Conservation (phyloP, 2,888 invertebrate genomes). For the Hirtodrosophila cameraria region DNA sequence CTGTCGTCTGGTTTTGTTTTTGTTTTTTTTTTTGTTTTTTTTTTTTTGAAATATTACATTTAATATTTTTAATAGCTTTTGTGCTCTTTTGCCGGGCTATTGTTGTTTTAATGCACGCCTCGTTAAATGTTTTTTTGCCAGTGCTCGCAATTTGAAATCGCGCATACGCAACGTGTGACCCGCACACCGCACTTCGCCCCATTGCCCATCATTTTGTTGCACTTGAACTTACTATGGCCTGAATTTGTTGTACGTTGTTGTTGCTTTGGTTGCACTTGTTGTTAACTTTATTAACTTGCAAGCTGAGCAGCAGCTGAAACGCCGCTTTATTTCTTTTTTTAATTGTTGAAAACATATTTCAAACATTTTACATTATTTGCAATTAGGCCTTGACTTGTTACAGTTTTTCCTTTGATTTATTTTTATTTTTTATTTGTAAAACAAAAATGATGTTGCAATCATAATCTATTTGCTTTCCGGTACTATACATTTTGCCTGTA, state of each 20-base stretch:
- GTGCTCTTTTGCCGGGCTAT: slow-evolving; percentile 26
- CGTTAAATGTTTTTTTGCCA: slow-evolving; percentile 68
- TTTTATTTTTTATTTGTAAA: slow-evolving; percentile 9
- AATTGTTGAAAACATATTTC: slow-evolving; percentile 29
- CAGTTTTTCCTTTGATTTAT: slow-evolving; percentile 25
- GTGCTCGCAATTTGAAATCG: slow-evolving; percentile 53
- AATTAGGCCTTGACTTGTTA: slow-evolving; percentile 69
- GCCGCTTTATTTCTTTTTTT: slow-evolving; percentile 23
- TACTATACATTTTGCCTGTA: too few relatives aligned
- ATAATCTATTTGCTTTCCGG: slow-evolving; percentile 7
- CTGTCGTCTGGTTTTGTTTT: slow-evolving; percentile 16
- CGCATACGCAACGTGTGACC: slow-evolving; percentile 75
- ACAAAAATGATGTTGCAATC: slow-evolving; percentile 1
- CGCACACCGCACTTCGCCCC: slow-evolving; percentile 14
- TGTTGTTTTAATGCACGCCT: slow-evolving; percentile 70
- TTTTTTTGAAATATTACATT: slow-evolving; percentile 66
- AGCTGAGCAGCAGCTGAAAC: slow-evolving; percentile 12
- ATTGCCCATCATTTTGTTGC: slow-evolving; percentile 39
- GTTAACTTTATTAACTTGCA: slow-evolving; percentile 59
- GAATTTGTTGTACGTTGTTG: slow-evolving; percentile 38
- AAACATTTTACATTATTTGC: slow-evolving; percentile 64
- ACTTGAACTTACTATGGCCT: slow-evolving; percentile 64
- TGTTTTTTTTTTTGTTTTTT: slow-evolving; percentile 22
- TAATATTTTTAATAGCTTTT: slow-evolving; percentile 64
- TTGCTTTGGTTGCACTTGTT: slow-evolving; percentile 64